phyloP scores from a whole-genome alignment of 2,888 invertebrate species.

The Platynereis dumerilii region DNA sequence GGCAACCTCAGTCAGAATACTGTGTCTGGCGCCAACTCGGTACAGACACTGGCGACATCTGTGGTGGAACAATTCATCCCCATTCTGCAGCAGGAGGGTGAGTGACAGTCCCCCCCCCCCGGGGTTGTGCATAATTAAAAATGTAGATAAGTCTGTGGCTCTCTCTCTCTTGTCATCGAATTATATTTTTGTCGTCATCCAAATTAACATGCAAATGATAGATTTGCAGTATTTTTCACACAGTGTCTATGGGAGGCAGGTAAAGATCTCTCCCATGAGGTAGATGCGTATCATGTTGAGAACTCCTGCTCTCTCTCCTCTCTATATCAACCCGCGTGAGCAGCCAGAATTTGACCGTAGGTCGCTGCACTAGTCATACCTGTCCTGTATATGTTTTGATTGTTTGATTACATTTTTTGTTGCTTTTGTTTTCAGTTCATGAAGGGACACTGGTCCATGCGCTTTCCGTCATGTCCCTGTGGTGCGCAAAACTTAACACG shows the following conservation, averaged over 20 bases:
- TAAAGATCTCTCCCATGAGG: no score
- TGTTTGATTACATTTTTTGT: no score
- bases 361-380: no score
- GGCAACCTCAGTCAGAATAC: conserved; percentile 77
- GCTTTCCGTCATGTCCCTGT: conserved; percentile 80
- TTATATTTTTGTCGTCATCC: conserved; percentile 1
- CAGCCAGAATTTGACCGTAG: no score
- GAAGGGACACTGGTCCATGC: conserved; percentile 86
- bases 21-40: conserved; percentile 68
- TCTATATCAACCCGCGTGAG: no score
- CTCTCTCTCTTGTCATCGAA: not conserved
- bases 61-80: conserved; percentile 76
- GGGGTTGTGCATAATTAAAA: no score
- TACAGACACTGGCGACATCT: conserved; percentile 70
- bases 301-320: no score
- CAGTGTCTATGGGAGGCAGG: no score
- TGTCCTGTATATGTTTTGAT: no score
- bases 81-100: conserved; percentile 79
- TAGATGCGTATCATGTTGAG: no score
- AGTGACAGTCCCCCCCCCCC: conserved; percentile 11
- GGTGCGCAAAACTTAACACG: conserved; percentile 75
- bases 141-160: no score
- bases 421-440: conserved; percentile 70
- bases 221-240: no score
- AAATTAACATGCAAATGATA: not conserved